Evolutionary conservation across 2,113 vertebrate genomes (phyloP).

Genomic region (Plecotus auritus): DNA sequence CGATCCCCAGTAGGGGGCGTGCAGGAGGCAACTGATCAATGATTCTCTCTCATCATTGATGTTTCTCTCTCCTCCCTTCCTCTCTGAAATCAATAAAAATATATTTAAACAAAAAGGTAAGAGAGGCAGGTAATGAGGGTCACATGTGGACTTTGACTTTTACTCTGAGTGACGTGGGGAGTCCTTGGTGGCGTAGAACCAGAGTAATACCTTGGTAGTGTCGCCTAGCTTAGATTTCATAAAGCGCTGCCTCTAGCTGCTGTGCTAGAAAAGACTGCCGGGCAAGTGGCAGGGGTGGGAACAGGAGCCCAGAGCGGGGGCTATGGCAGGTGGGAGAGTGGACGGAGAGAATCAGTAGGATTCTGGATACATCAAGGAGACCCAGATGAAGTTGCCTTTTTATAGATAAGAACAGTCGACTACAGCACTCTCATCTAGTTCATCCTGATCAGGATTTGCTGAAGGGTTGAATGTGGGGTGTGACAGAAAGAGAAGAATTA

Average conservation of each 20-base stretch:
- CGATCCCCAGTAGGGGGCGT: too few species aligned
- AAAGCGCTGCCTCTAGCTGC: background rate
- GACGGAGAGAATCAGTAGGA: background rate
- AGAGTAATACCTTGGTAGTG: accelerated
- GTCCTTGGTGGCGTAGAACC: background rate
- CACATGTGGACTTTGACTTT: background rate
- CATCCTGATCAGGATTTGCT: background rate
- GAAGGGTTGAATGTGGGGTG: background rate
- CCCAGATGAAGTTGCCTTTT: background rate
- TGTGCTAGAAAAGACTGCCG: background rate
- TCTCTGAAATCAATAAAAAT: too few species aligned
- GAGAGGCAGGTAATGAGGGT: background rate
- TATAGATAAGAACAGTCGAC: background rate
- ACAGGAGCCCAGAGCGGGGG: background rate
- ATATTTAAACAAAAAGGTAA: too few species aligned
- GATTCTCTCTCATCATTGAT: too few species aligned
- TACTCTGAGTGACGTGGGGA: background rate
- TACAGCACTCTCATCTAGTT: background rate
- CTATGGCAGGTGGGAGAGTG: too few species aligned
- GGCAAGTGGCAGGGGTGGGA: background rate
- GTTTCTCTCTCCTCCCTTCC: too few species aligned
- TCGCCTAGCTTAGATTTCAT: background rate
- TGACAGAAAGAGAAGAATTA: background rate
- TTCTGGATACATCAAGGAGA: background rate
- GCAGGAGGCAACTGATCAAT: too few species aligned